Evolutionary conservation across 2,888 invertebrate genomes (phyloP), one percentile per base, ranked within the genome.

Genomic region (Xylophagus ater): DNA sequence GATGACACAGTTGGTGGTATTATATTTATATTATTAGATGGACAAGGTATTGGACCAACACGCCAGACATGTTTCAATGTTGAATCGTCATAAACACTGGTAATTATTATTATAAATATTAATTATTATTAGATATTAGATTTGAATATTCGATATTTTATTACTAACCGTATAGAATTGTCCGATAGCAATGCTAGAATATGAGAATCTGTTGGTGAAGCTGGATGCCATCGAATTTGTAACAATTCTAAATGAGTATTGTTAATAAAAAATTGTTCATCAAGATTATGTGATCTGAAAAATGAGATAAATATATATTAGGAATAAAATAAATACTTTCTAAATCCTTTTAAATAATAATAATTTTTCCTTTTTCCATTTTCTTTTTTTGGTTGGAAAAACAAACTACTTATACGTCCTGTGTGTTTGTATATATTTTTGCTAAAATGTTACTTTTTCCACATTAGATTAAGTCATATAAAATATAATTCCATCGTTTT

Each of bases 211-310:
- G 73, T 70, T 9, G 71, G 63, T 21, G 89, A 87, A 28, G 77
- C 82, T 1, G 92, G 90, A 66, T 93, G 92, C 84, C 92, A 93
- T 47, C 76, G 74, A 5, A 79, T 76, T 51, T 83, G 79, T 12
- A 79, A 70, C 13, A 86, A 73, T 55, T 80, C 77, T n/a, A 77
- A 67, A 25, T 76, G 72, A n/a, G 71, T 67, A 53, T 73, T 74
- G 46, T 76, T 77, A 50, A 76, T 72, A 53, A 85, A 75, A 48
- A 81, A 74, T 41, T 76, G 69, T 51, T 82, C 83, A 52, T 83
- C 86, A 40, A 92, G 60, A 46, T 76, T 74, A 55, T 73, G 70
- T 46, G 79, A 79, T 60, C 85, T 86, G 72, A 7, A 70, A 70
- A 38, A 44, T 50, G 49, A 47, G 26, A 37, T 26, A 43, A 38